Base-by-base conservation (phyloP, 1,140 invertebrate genomes). In the Tribolium castaneum region DNA sequence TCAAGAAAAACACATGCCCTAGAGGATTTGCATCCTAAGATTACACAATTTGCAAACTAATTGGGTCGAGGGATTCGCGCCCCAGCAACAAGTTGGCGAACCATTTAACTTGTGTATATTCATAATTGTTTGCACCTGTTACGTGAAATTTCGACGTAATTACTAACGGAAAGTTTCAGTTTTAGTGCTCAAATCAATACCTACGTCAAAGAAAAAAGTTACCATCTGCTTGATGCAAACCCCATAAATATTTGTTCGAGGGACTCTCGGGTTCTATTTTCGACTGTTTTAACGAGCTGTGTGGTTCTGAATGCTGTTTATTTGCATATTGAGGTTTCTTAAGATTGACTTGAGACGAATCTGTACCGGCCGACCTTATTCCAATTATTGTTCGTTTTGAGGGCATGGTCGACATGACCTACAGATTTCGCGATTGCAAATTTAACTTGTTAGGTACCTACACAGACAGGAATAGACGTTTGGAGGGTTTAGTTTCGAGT, bases 311-410 rank as follows among this genome's bases (percentile, higher is more conserved):
- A 52, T 52, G 54, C 22, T 22, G 54, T 59, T 59, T 59, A 30
- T 22, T 59, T 30, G 54, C 54, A 25, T 59, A 22, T 59, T 59
- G 13, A 35, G 25, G 51, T 52, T 52, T 52, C 51, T 16, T 45
- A n/a, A 45, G 39, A 45, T 45, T 45, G n/a, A 45, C 39, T 52
- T 12, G 12, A 52, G 51, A 52, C 51, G 51, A 52, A 52, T 52
- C 59, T 35, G 59, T 35, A 66, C 59, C 59, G 59, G 59, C 25
- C 30, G 59, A 66, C 59, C 59, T 66, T 66, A 66, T 66, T 13
- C 59, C 30, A 66, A 66, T 66, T 66, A 22, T 35, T 66, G 54
- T 25, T 16, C 25, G 14, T 66, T 66, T 66, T 66, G 25, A 22
- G 59, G 59, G 30, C 59, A 66, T 34, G 59, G 59, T 35, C 59